Base-by-base conservation (phyloP, 2,888 invertebrate species). In the Harpalus rufipes region DNA sequence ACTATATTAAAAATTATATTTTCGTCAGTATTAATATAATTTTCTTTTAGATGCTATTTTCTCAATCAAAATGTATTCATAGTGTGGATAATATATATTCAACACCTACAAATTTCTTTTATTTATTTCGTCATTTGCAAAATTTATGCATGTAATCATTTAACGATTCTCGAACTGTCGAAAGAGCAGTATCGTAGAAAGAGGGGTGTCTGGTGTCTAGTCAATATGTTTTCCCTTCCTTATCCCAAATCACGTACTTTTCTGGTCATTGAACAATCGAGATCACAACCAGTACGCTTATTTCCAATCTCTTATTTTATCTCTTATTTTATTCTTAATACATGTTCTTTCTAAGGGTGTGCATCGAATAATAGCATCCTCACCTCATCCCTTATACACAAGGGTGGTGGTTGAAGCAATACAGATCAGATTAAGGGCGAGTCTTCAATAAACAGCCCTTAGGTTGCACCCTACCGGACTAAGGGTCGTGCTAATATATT, bases 361-460 rank as follows among this genome's bases (percentile, higher is more conserved):
- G 12, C 2, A 12, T 51, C 12, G 44, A 12, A 51, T 12, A 12
- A 12, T 51, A 51, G 44, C 44, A 51, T 12, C 12, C 44, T 51
- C 12, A 12, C 12, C 44, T 51, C 12, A 12, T 6, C 32, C 32
- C 5, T 32, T 1, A 32, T 32, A 32, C 5, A 32, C 6, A 12
- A 51, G 44, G 44, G 44, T 51, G 44, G 44, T 51, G 44, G 68
- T 68, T 68, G 32, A 32, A 25, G 68, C 68, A 39, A 39, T 68
- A 68, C 32, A 68, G 68, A 68, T 68, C 68, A 68, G 68, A 68
- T 68, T 68, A 68, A 68, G 39, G 68, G 68, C 68, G 32, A 39
- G 7, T n/a, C 32, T 68, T n/a, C 68, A 68, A 68, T 68, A 68
- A 68, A 68, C 68, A 14, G n/a, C 39, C 68, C 68, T 25, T 39